A percentile compares a stretch with the other conserved stretches of the same genome.
Conservation (phyloP, 2,113 vertebrate genomes). For the Pygoscelis adeliae region DNA sequence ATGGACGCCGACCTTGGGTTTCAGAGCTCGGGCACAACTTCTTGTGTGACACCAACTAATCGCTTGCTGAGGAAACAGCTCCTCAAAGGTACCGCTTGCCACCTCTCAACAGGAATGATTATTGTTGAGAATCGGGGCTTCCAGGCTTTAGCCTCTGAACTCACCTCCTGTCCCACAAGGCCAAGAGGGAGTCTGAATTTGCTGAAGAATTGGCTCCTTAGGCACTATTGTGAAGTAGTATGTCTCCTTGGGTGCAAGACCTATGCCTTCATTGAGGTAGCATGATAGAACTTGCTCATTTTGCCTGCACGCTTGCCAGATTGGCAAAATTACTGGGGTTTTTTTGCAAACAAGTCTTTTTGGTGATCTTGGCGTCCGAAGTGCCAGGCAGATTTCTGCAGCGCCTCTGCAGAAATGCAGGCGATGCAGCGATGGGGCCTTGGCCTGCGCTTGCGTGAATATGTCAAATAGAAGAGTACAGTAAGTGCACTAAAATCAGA, state of each 20-base stretch:
- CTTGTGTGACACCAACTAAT: not conserved
- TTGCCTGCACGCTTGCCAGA: not conserved
- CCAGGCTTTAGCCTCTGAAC: not conserved
- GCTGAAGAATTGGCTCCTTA: not conserved
- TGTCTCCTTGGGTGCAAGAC: not conserved
- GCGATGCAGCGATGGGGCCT: accelerated
- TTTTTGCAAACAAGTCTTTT: not conserved
- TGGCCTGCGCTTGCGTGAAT: accelerated
- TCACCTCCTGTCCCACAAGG: not conserved
- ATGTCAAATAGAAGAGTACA: accelerated
- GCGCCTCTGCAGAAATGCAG: not conserved
- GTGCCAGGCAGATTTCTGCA: not conserved
- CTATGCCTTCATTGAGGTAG: accelerated
- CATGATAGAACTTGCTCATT: accelerated
- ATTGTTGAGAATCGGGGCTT: not conserved
- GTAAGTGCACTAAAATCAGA: accelerated
- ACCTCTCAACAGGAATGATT: accelerated
- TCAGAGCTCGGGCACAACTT: not conserved
- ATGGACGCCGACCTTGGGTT: accelerated
- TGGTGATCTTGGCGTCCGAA: accelerated
- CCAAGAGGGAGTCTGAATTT: not conserved
- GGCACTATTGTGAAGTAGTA: accelerated
- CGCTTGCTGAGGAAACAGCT: not conserved
- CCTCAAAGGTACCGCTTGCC: not conserved
- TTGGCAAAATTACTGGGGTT: no score